These are phyloP conservation scores for Poeciliopsis infans DNA, from an alignment of 2,797 vertebrate species.

Conservation along the genomic window DNA sequence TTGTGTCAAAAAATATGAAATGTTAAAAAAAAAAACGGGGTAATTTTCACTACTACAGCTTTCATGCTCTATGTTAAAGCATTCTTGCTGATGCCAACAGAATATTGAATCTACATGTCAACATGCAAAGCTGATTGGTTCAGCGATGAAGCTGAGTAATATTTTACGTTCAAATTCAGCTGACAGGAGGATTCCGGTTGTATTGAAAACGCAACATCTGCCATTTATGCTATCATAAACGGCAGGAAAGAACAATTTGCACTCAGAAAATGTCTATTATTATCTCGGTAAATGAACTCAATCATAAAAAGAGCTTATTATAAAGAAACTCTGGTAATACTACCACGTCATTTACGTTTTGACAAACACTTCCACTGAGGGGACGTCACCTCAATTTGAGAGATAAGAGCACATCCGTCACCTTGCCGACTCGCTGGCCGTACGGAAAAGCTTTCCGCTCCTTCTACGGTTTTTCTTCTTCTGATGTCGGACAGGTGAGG, in stretches of 20 bases:
- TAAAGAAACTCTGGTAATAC: slow-evolving; percentile 31
- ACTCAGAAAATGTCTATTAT: not conserved
- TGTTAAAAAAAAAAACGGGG: not conserved
- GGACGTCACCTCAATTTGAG: slow-evolving; percentile 33
- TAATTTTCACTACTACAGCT: not conserved
- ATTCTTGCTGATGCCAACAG: not conserved
- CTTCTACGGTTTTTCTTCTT: slow-evolving; percentile 21
- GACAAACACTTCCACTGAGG: slow-evolving; percentile 32
- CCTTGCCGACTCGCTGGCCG: slow-evolving; percentile 34
- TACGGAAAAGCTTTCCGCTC: slow-evolving; percentile 40
- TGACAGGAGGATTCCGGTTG: not conserved
- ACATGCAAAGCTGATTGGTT: not conserved
- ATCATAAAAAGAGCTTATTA: slow-evolving; percentile 22
- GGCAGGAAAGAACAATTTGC: slow-evolving; percentile 1
- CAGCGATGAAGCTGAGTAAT: not conserved
- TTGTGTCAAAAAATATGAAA: not conserved
- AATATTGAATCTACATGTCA: not conserved
- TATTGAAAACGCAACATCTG: not conserved
- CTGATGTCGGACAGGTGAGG: slow-evolving; percentile 52
- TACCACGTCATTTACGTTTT: slow-evolving; percentile 29
- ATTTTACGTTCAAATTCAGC: not conserved
- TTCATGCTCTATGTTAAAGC: not conserved
- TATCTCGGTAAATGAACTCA: slow-evolving; percentile 10
- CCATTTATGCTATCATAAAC: not conserved
- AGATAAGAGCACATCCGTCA: slow-evolving; percentile 31